Conservation (phyloP, 1,140 invertebrate genomes). For the Acromyrmex echinatior region DNA sequence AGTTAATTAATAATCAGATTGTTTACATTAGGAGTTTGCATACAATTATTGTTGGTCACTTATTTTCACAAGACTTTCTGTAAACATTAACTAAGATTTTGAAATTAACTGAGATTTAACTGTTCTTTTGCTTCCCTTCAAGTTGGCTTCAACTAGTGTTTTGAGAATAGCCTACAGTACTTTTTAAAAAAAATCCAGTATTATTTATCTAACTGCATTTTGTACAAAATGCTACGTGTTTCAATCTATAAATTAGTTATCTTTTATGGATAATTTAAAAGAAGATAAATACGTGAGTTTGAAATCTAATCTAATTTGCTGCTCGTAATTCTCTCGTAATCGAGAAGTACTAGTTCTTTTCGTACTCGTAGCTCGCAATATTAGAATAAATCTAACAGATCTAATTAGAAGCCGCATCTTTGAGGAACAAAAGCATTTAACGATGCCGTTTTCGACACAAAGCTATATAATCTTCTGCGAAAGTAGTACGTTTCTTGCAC, state of each 20-base stretch:
- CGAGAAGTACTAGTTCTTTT: background rate
- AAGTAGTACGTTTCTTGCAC: background rate
- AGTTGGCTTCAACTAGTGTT: background rate
- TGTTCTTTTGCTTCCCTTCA: background rate
- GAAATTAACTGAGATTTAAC: background rate
- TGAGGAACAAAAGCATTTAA: background rate
- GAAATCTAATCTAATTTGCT: background rate
- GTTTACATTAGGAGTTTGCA: conserved; percentile 5
- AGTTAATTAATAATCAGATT: conserved; percentile 32
- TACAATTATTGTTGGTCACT: background rate
- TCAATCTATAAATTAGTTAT: background rate
- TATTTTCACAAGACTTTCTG: background rate
- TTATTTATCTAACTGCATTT: conserved; percentile 14
- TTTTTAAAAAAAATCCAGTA: conserved; percentile 9
- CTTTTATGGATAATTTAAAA: conserved; percentile 11
- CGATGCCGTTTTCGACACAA: background rate
- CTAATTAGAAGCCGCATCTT: conserved; percentile 21
- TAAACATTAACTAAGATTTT: conserved; percentile 5
- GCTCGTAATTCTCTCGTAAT: background rate
- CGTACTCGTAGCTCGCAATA: background rate
- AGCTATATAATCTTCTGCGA: background rate
- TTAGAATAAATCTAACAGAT: background rate
- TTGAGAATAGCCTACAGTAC: background rate
- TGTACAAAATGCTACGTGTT: background rate
- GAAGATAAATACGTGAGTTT: background rate